Conservation (phyloP, 2,888 invertebrate genomes). For the Yponomeuta cagnagella region DNA sequence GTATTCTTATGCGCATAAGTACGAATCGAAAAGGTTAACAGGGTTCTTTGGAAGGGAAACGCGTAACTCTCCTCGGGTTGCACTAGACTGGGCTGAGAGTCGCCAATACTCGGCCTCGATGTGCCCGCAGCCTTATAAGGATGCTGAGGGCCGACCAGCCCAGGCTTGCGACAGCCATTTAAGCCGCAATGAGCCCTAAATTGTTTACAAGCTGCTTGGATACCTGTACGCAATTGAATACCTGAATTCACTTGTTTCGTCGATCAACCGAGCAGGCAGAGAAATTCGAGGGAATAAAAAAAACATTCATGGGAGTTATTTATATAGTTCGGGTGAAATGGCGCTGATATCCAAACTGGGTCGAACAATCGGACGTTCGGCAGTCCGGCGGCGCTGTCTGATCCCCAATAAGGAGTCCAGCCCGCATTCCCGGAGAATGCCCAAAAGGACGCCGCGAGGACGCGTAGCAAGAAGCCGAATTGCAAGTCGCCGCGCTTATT, state of each 20-base stretch:
- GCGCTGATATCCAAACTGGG: constrained; percentile 59
- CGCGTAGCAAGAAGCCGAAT: constrained; percentile 47
- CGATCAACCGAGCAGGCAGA: constrained; percentile 11
- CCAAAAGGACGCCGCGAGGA: constrained; percentile 69
- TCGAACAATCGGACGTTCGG: constrained; percentile 58
- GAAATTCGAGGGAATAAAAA: constrained; percentile 11
- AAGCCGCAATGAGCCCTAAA: constrained; percentile 50
- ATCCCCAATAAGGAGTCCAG: constrained; percentile 58
- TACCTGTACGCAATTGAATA: constrained; percentile 36
- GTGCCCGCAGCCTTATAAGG: constrained; percentile 55
- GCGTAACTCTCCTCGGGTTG: constrained; percentile 6
- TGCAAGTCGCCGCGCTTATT: constrained; percentile 51
- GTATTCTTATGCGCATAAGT: constrained; percentile 15
- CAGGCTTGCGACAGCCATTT: constrained; percentile 46
- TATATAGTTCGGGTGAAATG: constrained; percentile 40
- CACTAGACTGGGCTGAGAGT: constrained; percentile 15
- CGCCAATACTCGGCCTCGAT: constrained; percentile 47
- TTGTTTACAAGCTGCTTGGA: constrained; percentile 47
- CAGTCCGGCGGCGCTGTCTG: constrained; percentile 54
- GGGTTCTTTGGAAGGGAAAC: constrained; percentile 14
- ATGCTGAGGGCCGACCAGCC: constrained; percentile 50
- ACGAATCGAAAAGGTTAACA: constrained; percentile 25
- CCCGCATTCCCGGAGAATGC: constrained; percentile 43
- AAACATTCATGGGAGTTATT: background rate
- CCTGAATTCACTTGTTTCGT: background rate